Base-by-base conservation (phyloP, 2,888 invertebrate genomes). In the Priocnemis perturbator region DNA sequence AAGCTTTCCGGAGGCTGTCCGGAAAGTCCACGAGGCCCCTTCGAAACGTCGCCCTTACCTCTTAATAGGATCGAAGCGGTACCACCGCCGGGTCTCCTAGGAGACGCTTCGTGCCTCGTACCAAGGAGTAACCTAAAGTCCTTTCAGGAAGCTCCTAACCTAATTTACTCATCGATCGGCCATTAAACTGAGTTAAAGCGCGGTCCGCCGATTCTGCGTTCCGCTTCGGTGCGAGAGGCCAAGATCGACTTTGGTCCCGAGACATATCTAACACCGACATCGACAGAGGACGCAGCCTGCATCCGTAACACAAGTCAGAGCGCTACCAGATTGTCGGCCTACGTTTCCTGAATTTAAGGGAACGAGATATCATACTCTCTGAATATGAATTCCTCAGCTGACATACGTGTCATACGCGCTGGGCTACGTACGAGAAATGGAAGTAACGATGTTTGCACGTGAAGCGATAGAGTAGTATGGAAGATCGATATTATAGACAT, bases 111-210 rank as follows among this genome's bases (percentile, higher is more conserved):
- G 77, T 74, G 71, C 62, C 60, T 53, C 64, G 47, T 63, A 45
- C 26, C 60, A 58, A 52, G 61, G 47, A 71, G 70, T 66, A 75
- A 75, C 58, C 73, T 75, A 65, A 77, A 79, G 79, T 83, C 82
- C 84, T 83, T 84, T 85, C 76, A 81, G 71, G 76, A 78, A 80
- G 78, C 79, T 74, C 79, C 82, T 82, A 85, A 86, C 83, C 78
- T 71, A 84, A 85, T 86, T 86, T 85, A 72, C 78, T 74, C 82
- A 77, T 83, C 81, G 78, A 81, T 75, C 79, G 76, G 67, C 83
- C 79, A 76, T 85, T 86, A 84, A 79, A 83, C 76, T 72, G 77
- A 83, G 79, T 83, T 83, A 83, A 74, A 75, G 72, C 62, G 67
- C 56, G 26, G 59, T 37, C 60, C 65, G 63, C 50, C 66, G 74